Base-by-base conservation (phyloP, 1,140 invertebrate species). In the Rhysida immarginata region DNA sequence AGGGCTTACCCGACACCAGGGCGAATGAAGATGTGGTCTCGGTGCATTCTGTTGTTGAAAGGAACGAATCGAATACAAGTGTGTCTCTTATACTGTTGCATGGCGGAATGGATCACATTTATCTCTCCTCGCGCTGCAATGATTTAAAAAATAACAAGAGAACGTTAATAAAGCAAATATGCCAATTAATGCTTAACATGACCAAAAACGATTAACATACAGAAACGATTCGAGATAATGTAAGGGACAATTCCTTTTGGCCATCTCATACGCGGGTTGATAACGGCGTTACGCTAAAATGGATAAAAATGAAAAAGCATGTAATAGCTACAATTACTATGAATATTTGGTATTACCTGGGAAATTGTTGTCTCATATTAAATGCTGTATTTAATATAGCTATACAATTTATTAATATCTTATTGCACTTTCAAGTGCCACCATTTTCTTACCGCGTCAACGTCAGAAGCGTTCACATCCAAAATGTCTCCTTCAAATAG, bases 41-140 rank as follows among this genome's bases (percentile, higher is more conserved):
- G 57, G 54, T 72, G 61, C n/a, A n/a, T n/a, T n/a, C n/a, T n/a
- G 16, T 61, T 59, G 0, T 64, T 67, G 26, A 65, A 58, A 11
- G 65, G 65, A 3, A 63, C 61, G 58, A 74, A 75, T 26, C 60
- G 61, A 27, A 75, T 63, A 54, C 74, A 75, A 1, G 71, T 71
- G 41, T 66, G 59, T 16, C 21, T 42, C 45, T 68, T 63, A 56
- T 64, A 71, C 45, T 62, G 61, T 13, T 60, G 54, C 56, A 65
- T 59, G 18, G 70, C 69, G 26, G 58, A 46, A 16, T 63, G 63
- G 26, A 70, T 70, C 1, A 66, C 20, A 20, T 46, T n/a, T 23
- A n/a, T 8, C 11, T n/a, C 5, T 8, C 44, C 23, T 11, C 5
- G 5, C 5, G 44, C 44, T 46, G 29, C 29, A 35, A 35, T 8